These are phyloP conservation scores for Hemitrygon akajei DNA, from an alignment of 2,797 vertebrate genomes.

Conservation along the genomic window DNA sequence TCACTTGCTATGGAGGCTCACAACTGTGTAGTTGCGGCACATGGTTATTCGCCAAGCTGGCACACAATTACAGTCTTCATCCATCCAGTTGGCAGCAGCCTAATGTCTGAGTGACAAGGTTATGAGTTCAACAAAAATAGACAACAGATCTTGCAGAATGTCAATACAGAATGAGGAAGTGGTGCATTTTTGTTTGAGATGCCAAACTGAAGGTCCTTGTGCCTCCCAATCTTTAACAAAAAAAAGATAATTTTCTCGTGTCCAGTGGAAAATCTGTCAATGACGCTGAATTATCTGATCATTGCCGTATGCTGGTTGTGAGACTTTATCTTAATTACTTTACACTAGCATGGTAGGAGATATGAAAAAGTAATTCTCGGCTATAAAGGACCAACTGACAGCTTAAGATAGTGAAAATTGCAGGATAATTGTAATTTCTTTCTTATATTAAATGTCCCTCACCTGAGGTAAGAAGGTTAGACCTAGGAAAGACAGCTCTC, in stretches of 20 bases:
- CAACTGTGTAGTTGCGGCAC: background rate
- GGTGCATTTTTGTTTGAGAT: too few species aligned
- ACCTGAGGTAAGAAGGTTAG: background rate
- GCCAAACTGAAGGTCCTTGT: too few species aligned
- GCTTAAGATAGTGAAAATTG: background rate
- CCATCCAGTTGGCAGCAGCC: background rate
- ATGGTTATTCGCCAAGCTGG: background rate
- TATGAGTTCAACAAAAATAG: too few species aligned
- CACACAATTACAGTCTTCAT: background rate
- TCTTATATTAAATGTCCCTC: background rate
- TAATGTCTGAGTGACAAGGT: too few species aligned
- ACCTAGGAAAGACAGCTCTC: background rate
- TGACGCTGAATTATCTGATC: background rate
- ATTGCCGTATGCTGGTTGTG: background rate
- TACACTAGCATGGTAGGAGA: background rate
- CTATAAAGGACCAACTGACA: background rate
- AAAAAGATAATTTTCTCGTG: background rate
- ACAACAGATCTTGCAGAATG: too few species aligned
- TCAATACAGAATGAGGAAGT: too few species aligned
- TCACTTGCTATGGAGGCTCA: background rate
- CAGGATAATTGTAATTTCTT: background rate
- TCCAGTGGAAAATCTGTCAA: background rate
- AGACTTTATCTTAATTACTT: background rate
- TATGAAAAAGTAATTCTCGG: background rate
- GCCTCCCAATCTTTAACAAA: too few species aligned